Base-by-base conservation (phyloP, 2,797 vertebrate species). In the Remorina albescens region DNA sequence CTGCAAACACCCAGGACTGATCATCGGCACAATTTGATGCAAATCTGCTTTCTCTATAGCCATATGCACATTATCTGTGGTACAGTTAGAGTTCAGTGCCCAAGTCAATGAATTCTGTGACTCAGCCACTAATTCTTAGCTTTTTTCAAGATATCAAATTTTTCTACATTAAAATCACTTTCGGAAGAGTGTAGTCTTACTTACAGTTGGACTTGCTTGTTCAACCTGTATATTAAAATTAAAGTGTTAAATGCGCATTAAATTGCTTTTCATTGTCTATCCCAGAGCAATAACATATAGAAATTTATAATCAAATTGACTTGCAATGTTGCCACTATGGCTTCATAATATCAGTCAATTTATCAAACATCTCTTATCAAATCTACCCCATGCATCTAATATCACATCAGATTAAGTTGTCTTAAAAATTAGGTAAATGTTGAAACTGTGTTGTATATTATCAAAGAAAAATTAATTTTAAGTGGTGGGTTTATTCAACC, bases 391-490 rank as follows among this genome's bases (percentile, higher is more conserved):
- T 73, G 37, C 25, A 58, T 46, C 18, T 39, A 39, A 8, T 7
- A 64, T 62, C 54, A 41, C 25, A 26, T 26, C 8, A 16, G 37
- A 39, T 72, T 67, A 57, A 32, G 26, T 36, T 68, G 41, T 19
- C 26, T 46, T 25, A 32, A 63, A 56, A 26, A 5, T 13, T 46
- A 6, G 25, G 26, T 28, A 26, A 49, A 42, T 0, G 7, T 30
- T n/a, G 5, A 39, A 12, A 46, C 39, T 39, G 44, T 32, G 21
- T 64, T 64, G 64, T 13, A 59, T 37, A 30, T 30, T 15, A 50
- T 16, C 1, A 46, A 16, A 55, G 21, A 8, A 21, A 1, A 67
- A 70, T 61, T 53, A 42, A 72, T n/a, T n/a, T n/a, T n/a, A n/a
- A n/a, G n/a, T n/a, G n/a, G n/a, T n/a, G n/a, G n/a, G n/a, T n/a